These are phyloP conservation scores for Leucophenga montana DNA, from an alignment of 2,888 invertebrate genomes.

Conservation along the genomic window DNA sequence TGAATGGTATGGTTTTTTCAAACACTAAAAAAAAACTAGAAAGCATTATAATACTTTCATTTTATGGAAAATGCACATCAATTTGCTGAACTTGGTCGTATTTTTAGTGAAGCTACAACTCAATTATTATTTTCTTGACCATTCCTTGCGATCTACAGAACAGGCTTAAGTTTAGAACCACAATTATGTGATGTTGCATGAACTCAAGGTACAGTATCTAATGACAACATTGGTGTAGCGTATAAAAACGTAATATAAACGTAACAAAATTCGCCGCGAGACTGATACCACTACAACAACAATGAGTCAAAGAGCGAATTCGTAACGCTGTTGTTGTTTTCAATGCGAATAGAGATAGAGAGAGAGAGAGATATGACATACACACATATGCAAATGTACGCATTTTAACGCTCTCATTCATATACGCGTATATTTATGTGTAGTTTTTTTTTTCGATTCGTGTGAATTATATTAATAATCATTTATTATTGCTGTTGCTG, in stretches of 20 bases:
- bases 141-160: no score
- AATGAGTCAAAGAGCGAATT: conserved; percentile 24
- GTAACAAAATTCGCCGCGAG: conserved; percentile 38
- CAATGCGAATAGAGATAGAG: conserved; percentile 14
- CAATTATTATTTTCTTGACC: no score
- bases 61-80: no score
- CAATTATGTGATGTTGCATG: no score
- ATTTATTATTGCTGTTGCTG: conserved; percentile 20
- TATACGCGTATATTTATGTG: conserved; percentile 26
- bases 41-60: no score
- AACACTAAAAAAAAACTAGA: no score
- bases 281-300: conserved; percentile 46
- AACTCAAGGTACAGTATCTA: no score
- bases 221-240: conserved; percentile 21
- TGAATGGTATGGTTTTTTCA: no score
- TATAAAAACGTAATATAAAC: conserved; percentile 20
- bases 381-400: not conserved
- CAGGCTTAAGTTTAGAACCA: no score
- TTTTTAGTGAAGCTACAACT: no score
- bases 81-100: no score
- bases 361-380: conserved; percentile 33
- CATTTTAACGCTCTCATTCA: conserved; percentile 30
- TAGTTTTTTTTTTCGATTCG: conserved; percentile 29
- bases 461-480: conserved; percentile 41
- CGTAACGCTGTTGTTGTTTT: not conserved